These are phyloP conservation scores for Acanthoscelides obtectus DNA, from an alignment of 2,888 invertebrate species.

Conservation along the genomic window DNA sequence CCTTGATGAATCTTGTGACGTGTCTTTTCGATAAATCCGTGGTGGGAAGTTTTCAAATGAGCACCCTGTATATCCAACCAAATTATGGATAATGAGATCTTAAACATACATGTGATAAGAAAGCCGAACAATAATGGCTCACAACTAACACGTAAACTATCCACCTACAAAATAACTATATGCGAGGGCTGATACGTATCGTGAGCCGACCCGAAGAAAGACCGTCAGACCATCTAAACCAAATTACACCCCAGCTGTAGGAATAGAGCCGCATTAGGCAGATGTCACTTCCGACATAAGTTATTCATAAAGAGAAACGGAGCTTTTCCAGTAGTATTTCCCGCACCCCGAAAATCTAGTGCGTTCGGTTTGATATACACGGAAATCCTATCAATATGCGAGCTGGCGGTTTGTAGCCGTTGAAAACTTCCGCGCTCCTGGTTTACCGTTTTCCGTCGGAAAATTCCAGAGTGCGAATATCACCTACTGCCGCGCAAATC, in stretches of 20 bases:
- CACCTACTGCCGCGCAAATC: too few species aligned
- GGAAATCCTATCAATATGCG: slow-evolving; percentile 17
- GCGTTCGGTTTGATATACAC: slow-evolving; percentile 13
- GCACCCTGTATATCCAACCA: too few species aligned
- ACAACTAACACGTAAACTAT: too few species aligned
- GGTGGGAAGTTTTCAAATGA: too few species aligned
- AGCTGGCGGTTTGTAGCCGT: neutral
- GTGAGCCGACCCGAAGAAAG: neutral
- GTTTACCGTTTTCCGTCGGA: neutral
- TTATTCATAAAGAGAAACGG: slow-evolving; percentile 36
- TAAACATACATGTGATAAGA: too few species aligned
- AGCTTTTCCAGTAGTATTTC: slow-evolving; percentile 27
- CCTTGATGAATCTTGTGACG: too few species aligned
- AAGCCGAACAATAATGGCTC: too few species aligned
- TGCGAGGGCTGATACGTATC: neutral
- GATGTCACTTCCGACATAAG: slow-evolving; percentile 38
- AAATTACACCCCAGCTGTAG: neutral
- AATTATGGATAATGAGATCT: too few species aligned
- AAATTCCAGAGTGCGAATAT: neutral
- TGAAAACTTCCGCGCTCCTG: neutral
- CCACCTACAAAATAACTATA: too few species aligned
- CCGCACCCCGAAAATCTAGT: slow-evolving; percentile 10
- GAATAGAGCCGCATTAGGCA: slow-evolving; percentile 21
- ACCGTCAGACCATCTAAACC: neutral
- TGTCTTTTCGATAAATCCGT: too few species aligned